Evolutionary conservation across 2,113 vertebrate genomes (phyloP), one percentile per base, ranked within the genome.

Genomic region (Clarias gariepinus): DNA sequence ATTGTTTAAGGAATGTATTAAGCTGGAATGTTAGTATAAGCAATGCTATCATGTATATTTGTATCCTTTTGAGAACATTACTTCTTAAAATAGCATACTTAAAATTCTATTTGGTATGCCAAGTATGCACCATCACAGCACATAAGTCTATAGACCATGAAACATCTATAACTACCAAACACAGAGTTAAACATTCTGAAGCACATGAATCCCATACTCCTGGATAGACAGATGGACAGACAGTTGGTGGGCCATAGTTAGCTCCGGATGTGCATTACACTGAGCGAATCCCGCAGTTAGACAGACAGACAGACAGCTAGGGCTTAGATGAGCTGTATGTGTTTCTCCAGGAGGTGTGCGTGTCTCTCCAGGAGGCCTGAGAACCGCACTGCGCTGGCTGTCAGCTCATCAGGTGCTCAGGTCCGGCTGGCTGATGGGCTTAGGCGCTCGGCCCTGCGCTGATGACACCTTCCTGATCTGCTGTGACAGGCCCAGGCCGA

Each of bases 391-490:
- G 86, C 58, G 82, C 86, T 84, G 86, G 89, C 92, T 94, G 94
- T 94, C 93, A 93, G 89, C 92, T 91, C 92, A 92, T 93, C 93
- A 93, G 89, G 91, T 93, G 91, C 91, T 87, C 89, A 91, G 92
- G 92, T 93, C 90, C 86, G 74, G 89, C 91, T 84, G 61, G 78
- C 86, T 91, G 89, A 92, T 88, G 85, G 90, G 90, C 88, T 90
- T 82, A 86, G 36, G 77, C 87, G 87, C 86, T 87, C 81, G 91
- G 91, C 89, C 89, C 91, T 87, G 91, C 86, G 89, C 90, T 90
- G 93, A 93, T 93, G 93, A 94, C 94, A 95, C 91, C 87, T 93
- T 88, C 91, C 92, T 92, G 91, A 92, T 91, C 92, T 88, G 89
- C 87, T 90, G 92, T 94, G 93, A 94, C 93, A 93, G 91, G 88